phyloP scores from a whole-genome alignment of 2,113 vertebrate species.

The Aptenodytes patagonicus region DNA sequence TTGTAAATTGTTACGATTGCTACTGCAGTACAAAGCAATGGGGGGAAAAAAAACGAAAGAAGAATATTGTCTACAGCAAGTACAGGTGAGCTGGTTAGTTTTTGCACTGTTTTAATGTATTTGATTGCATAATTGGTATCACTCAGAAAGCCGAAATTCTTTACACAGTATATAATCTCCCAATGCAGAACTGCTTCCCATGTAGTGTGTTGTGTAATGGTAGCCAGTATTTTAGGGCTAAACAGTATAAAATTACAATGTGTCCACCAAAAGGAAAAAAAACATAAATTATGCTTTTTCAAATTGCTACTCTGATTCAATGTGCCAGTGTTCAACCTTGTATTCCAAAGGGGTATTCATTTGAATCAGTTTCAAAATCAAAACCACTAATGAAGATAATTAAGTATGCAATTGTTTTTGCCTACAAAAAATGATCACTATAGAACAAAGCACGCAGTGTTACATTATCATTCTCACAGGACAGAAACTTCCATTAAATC shows the following conservation, averaged over 20 bases:
- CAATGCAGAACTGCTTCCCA: not conserved
- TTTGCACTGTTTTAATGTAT: not conserved
- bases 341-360: conserved; percentile 3
- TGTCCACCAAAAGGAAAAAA: not conserved
- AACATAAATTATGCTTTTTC: not conserved
- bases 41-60: not conserved
- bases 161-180: not conserved
- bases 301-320: not conserved
- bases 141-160: not conserved
- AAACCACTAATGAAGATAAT: conserved; percentile 63
- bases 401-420: conserved; percentile 58
- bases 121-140: not conserved
- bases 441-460: not conserved
- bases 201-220: not conserved
- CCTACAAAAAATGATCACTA: not conserved
- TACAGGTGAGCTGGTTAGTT: not conserved
- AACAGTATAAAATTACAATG: not conserved
- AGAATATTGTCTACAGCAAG: not conserved
- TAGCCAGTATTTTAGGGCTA: not conserved
- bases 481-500: conserved; percentile 47
- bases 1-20: not conserved
- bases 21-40: not conserved
- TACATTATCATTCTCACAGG: conserved; percentile 10
- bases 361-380: conserved; percentile 42
- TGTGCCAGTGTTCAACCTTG: not conserved